Evolutionary conservation across 2,797 vertebrate species (phyloP), one percentile per base, ranked within the genome.

Genomic region (Lagocephalus sceleratus): DNA sequence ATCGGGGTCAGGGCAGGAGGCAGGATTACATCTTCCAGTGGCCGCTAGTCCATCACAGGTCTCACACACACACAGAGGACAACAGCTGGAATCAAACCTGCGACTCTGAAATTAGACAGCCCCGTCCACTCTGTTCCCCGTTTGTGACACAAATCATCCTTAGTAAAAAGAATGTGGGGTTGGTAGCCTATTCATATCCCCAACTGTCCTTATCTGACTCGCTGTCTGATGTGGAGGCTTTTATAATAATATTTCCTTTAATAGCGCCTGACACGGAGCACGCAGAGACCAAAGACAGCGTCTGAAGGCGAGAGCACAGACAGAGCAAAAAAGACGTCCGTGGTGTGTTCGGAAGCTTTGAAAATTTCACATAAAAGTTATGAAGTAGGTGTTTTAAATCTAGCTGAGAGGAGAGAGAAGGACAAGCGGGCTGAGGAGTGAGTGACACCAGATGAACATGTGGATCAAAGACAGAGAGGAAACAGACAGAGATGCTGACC

Each of bases 401-500:
- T 23, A 70, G 22, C 2, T 17, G 47, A 41, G 48, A 42, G 35
- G 25, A 12, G 29, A 11, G 38, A 25, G 49, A 41, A 38, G 26
- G 29, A 8, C 29, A 11, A 32, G 58, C 14, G 41, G 19, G 19
- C 20, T 51, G 49, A 15, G 22, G 56, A 40, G 53, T 5, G 45
- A 56, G 45, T 6, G 54, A 39, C 48, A 38, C 35, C 20, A 42
- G 67, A 68, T 44, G 66, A 48, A 58, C 58, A 48, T 42, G 19
- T 17, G 7, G 26, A 20, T 9, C 42, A 51, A 22, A 49, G 20
- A 14, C 63, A 48, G 38, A 60, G 50, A 45, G 41, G 23, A 35
- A 12, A 14, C 40, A 19, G 61, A 73, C 63, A 78, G 61, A 71
- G n/a, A n/a, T n/a, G n/a, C n/a, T n/a, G n/a, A n/a, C n/a, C n/a